phyloP scores from a whole-genome alignment of 2,888 invertebrate genomes.

The Plemyria rubiginata region DNA sequence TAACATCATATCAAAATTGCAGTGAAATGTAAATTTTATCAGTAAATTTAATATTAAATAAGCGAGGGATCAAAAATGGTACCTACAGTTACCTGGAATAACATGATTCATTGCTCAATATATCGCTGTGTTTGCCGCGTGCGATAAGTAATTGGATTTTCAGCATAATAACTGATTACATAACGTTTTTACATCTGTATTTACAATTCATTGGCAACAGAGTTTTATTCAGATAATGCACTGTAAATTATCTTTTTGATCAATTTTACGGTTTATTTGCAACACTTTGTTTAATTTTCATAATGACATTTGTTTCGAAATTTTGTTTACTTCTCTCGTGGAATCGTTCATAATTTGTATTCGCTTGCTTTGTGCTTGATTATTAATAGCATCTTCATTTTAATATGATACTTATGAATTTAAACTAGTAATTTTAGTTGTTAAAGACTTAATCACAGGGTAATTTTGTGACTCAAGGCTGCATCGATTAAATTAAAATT shows the following conservation, averaged over 20 bases:
- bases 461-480: no score
- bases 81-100: constrained; percentile 21
- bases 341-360: background rate
- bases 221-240: constrained; percentile 13
- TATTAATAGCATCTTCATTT: no score
- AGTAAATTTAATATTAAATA: constrained; percentile 15
- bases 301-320: background rate
- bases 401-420: no score
- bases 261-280: constrained; percentile 9
- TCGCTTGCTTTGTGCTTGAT: no score
- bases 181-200: constrained; percentile 19
- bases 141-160: constrained; percentile 34
- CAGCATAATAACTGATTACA: constrained; percentile 28
- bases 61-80: constrained; percentile 24
- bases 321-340: background rate
- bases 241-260: constrained; percentile 2
- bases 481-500: no score
- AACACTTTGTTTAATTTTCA: background rate
- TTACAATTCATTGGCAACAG: constrained; percentile 13
- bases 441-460: no score
- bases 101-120: constrained; percentile 19
- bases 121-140: constrained; percentile 5
- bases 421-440: no score
- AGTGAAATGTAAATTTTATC: background rate
- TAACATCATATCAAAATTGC: background rate